These are phyloP conservation scores for Eurosta solidaginis DNA, from an alignment of 1,140 invertebrate genomes.

Conservation along the genomic window DNA sequence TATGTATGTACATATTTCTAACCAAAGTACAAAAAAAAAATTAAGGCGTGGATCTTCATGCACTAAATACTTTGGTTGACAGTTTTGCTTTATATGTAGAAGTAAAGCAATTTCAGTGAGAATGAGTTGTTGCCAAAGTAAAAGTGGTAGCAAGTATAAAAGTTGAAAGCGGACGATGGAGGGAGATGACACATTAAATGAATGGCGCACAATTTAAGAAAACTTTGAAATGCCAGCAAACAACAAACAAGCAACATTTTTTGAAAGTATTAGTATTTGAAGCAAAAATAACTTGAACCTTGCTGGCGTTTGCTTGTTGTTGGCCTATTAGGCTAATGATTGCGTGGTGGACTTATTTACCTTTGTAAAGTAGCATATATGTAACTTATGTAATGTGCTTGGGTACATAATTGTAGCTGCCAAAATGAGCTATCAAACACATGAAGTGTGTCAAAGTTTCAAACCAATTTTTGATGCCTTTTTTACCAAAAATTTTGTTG, in stretches of 20 bases:
- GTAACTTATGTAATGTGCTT: no score
- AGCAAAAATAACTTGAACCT: background rate
- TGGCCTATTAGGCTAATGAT: background rate
- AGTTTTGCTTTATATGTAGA: background rate
- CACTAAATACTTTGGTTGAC: background rate
- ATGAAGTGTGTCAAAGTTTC: conserved; percentile 13
- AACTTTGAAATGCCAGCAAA: background rate
- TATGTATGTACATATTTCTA: no score
- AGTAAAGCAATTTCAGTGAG: background rate
- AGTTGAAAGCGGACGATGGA: background rate
- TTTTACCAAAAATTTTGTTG: background rate
- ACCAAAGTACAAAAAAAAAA: no score
- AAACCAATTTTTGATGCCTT: background rate
- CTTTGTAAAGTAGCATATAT: no score
- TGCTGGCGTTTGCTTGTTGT: background rate
- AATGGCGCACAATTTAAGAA: no score
- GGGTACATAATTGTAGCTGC: no score
- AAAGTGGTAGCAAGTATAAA: background rate
- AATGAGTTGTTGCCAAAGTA: background rate
- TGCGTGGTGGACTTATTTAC: background rate
- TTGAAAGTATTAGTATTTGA: background rate
- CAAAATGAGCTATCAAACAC: no score
- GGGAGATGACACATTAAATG: no score
- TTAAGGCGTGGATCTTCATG: background rate
- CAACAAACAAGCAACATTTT: no score